phyloP scores from a whole-genome alignment of 1,140 invertebrate species.

The Trachymyrmex septentrionalis region DNA sequence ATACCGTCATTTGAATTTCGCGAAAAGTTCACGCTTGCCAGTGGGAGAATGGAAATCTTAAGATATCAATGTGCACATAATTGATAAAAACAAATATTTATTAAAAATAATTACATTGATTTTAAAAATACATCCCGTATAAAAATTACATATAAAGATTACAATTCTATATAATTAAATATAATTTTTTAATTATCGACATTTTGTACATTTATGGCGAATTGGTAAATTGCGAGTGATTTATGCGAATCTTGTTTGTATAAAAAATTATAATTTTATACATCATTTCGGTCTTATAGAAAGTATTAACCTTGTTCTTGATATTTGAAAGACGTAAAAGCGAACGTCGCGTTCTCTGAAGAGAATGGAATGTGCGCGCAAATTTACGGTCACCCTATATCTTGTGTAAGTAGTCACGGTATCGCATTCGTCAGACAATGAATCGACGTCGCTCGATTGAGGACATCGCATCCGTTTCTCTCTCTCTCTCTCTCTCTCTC shows the following conservation, averaged over 20 bases:
- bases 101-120: not conserved
- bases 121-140: not conserved
- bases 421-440: conserved; percentile 38
- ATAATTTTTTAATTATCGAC: not conserved
- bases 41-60: not conserved
- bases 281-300: not conserved
- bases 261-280: not conserved
- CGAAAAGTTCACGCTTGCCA: not conserved
- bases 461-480: conserved; percentile 19
- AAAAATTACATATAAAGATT: not conserved
- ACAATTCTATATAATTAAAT: not conserved
- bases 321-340: conserved; percentile 21
- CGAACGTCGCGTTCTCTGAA: not conserved
- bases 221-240: not conserved
- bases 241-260: not conserved
- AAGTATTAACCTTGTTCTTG: not conserved
- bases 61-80: not conserved
- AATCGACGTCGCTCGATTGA: conserved; percentile 45
- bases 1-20: not conserved
- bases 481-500: not conserved
- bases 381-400: conserved; percentile 28
- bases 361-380: conserved; percentile 1
- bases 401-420: conserved; percentile 28
- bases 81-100: not conserved
- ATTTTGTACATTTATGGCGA: not conserved